phyloP scores from a whole-genome alignment of 2,888 invertebrate species.

The Drosophila testacea region DNA sequence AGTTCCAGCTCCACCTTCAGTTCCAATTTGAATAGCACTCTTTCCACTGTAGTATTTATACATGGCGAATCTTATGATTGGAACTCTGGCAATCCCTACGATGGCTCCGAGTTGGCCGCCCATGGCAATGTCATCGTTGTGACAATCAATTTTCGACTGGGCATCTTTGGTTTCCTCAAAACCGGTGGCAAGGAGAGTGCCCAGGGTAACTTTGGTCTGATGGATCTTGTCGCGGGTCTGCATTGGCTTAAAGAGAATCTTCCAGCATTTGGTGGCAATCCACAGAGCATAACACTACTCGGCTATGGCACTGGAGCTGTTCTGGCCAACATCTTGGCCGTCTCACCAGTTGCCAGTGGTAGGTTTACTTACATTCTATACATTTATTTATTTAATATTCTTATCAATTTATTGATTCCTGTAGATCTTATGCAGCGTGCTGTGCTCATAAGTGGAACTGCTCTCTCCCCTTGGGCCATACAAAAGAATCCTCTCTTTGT shows the following conservation, averaged over 20 bases:
- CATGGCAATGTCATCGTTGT: constrained; percentile 95
- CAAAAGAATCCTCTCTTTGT: constrained; percentile 93
- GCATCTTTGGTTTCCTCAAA: constrained; percentile 95
- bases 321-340: constrained; percentile 96
- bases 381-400: background rate
- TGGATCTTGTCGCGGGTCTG: constrained; percentile 97
- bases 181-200: constrained; percentile 95
- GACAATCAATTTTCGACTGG: constrained; percentile 96
- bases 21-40: constrained; percentile 57
- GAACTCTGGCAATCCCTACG: constrained; percentile 98
- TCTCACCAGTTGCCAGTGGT: constrained; percentile 98
- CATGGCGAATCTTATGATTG: constrained; percentile 98
- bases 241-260: constrained; percentile 98
- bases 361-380: constrained; percentile 61
- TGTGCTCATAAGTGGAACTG: constrained; percentile 95
- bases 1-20: constrained; percentile 5
- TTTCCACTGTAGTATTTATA: constrained; percentile 95
- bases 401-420: background rate
- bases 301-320: constrained; percentile 99
- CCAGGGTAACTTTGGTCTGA: constrained; percentile 95
- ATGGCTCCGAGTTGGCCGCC: constrained; percentile 97
- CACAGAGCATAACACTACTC: constrained; percentile 95
- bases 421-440: constrained; percentile 94
- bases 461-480: constrained; percentile 96
- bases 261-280: constrained; percentile 97